These are phyloP conservation scores for Aplodontia rufa DNA, from an alignment of 2,113 vertebrate species.

Conservation along the genomic window DNA sequence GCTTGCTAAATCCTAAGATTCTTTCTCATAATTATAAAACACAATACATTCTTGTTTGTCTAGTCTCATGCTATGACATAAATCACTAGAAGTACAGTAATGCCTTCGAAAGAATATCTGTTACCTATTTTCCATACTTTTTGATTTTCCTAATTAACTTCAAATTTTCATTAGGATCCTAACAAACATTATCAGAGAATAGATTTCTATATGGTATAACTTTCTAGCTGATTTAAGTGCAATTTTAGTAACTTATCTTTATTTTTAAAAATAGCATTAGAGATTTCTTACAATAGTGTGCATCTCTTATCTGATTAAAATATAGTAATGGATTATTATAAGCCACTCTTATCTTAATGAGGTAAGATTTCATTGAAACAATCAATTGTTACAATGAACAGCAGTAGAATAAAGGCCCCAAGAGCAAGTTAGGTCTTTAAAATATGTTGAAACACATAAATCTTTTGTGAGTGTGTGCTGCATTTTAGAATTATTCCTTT, in stretches of 20 bases:
- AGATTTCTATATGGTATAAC: not conserved
- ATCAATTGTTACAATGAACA: not conserved
- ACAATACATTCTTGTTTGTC: not conserved
- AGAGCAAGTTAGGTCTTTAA: not conserved
- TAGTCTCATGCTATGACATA: not conserved
- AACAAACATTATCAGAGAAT: not conserved
- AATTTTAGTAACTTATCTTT: conserved; percentile 41
- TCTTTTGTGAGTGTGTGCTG: not conserved
- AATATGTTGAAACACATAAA: not conserved
- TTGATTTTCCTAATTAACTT: not conserved
- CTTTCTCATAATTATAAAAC: not conserved
- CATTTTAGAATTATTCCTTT: conserved; percentile 15
- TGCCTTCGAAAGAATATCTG: not conserved
- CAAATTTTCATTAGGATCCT: not conserved
- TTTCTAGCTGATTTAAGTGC: not conserved
- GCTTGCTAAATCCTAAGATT: not conserved
- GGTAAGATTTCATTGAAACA: not conserved
- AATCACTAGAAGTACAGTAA: not conserved
- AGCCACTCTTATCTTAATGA: conserved; percentile 37
- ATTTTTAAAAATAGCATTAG: not conserved
- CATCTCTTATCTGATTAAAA: not conserved
- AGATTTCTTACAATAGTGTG: not conserved
- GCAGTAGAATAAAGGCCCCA: not conserved
- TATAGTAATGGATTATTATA: not conserved
- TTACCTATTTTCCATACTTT: not conserved